phyloP scores from a whole-genome alignment of 1,140 invertebrate species.

The Trichoplusia ni region DNA sequence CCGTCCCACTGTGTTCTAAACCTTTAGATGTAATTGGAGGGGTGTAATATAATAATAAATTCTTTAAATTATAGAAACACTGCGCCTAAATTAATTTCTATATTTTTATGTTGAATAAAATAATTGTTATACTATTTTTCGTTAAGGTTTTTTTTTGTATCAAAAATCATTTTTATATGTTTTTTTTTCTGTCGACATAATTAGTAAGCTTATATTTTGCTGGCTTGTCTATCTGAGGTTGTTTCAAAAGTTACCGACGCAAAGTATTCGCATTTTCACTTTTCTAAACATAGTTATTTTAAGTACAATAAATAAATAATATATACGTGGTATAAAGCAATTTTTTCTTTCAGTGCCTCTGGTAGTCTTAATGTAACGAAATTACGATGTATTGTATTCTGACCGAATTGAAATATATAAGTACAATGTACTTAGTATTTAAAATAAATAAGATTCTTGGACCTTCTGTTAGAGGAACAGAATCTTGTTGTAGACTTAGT shows the following conservation, averaged over 20 bases:
- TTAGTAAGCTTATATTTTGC: constrained; percentile 32
- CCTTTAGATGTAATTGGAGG: neutral
- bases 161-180: constrained; percentile 38
- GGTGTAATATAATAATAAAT: constrained; percentile 7
- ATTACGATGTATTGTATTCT: neutral
- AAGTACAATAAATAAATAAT: constrained; percentile 30
- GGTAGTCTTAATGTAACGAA: neutral
- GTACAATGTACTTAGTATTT: neutral
- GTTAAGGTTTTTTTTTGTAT: constrained; percentile 32
- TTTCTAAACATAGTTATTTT: constrained; percentile 21
- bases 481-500: no score
- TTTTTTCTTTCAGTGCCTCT: constrained; percentile 9
- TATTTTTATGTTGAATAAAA: constrained; percentile 25
- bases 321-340: constrained; percentile 11
- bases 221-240: neutral
- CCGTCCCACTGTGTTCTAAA: neutral
- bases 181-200: constrained; percentile 30
- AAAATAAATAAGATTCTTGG: no score
- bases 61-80: constrained; percentile 16
- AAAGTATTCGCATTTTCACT: constrained; percentile 14
- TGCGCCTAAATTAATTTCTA: constrained; percentile 17
- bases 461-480: no score
- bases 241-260: constrained; percentile 20
- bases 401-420: constrained; percentile 24
- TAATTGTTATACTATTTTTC: constrained; percentile 28